Base-by-base conservation (phyloP, 1,140 invertebrate genomes). In the Lucilia sericata region DNA sequence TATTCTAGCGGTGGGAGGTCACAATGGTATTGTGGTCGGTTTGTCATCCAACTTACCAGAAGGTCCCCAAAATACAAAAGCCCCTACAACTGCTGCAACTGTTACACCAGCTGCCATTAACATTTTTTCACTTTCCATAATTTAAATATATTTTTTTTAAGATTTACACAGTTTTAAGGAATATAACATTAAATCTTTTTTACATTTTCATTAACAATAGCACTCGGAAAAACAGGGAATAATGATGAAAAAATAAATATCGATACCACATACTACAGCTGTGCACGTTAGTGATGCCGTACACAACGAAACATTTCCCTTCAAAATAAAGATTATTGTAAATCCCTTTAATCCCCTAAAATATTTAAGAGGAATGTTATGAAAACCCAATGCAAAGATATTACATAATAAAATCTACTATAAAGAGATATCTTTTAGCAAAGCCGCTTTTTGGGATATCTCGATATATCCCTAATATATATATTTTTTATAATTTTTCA, bases 31-130 rank as follows among this genome's bases (percentile, higher is more conserved):
- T 13, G 12, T 42, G 42, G 42, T 42, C 10, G 42, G 4, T 55
- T 55, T 55, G 12, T 36, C n/a, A 60, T 12, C 65, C 25, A 19
- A 87, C 84, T 84, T 90, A 85, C 93, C 93, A 13, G 93, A 93
- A 21, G 95, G 95, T 70, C 95, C 95, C 95, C 95, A 96, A 84
- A 96, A 92, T 9, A 96, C 95, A 88, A 96, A 96, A 3, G 95
- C 94, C 55, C 95, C 95, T 2, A 96, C 93, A 2, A 95, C 95
- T 36, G 96, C 93, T 36, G 95, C 95, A 25, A 95, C 94, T 30
- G 95, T 95, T 25, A 96, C 92, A 13, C 95, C 95, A 76, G 95
- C 95, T 83, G 95, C 95, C 84, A 96, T 91, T 47, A 91, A 87
- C 80, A 91, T 90, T 86, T 91, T 91, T 74, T 91, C 90, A 83